Evolutionary conservation across 2,888 invertebrate genomes (phyloP).

Genomic region (Halictus quadricinctus): DNA sequence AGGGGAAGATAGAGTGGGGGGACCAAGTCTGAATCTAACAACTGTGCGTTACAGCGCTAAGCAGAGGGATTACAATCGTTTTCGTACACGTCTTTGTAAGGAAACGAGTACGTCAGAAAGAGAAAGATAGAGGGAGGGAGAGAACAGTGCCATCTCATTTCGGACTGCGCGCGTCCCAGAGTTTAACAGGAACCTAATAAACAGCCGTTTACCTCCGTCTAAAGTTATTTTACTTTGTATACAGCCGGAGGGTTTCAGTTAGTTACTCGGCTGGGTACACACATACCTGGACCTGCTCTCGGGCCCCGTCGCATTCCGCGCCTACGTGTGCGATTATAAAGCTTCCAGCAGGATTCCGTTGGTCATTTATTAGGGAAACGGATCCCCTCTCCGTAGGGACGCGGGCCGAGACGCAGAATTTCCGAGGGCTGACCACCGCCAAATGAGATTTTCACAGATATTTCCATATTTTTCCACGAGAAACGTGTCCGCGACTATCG

Average conservation of each 20-base stretch:
- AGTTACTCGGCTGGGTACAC: conserved; percentile 31
- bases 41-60: conserved; percentile 33
- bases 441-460: conserved; percentile 58
- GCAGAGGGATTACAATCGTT: conserved; percentile 60
- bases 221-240: conserved; percentile 57
- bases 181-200: conserved; percentile 63
- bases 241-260: conserved; percentile 48
- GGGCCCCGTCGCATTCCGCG: conserved; percentile 53
- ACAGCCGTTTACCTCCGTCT: conserved; percentile 62
- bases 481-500: conserved; percentile 2
- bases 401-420: conserved; percentile 41
- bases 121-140: background rate
- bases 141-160: conserved; percentile 52
- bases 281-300: conserved; percentile 13
- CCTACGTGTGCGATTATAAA: conserved; percentile 59
- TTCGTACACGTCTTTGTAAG: conserved; percentile 47
- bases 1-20: too few relatives aligned
- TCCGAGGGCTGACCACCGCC: conserved; percentile 27
- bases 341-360: conserved; percentile 57
- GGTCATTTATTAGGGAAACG: conserved; percentile 58
- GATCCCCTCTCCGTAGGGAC: conserved; percentile 29
- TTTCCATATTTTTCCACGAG: conserved; percentile 48
- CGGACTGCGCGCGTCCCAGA: conserved; percentile 37
- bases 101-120: background rate
- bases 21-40: too few relatives aligned